A percentile compares a stretch with the other conserved stretches of the same genome.
Evolutionary conservation across 2,113 vertebrate species (phyloP).

Genomic region (Camelus bactrianus): DNA sequence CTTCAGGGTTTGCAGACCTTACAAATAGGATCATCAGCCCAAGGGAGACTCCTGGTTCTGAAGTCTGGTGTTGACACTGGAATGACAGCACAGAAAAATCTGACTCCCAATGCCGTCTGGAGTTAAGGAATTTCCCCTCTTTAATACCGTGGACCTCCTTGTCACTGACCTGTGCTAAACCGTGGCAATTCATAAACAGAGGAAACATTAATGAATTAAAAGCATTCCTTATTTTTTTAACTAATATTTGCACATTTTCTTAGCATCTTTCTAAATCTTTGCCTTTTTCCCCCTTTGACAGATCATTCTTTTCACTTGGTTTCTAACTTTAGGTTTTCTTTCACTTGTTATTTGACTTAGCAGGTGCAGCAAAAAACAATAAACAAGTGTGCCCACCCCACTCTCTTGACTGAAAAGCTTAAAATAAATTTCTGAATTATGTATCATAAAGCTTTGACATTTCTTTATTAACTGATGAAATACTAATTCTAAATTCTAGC

Average conservation of each 20-base stretch:
- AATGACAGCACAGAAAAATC: neutral
- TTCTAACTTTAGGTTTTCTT: slow-evolving; percentile 67
- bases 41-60: neutral
- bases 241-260: slow-evolving; percentile 78
- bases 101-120: slow-evolving; percentile 39
- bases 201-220: slow-evolving; percentile 75
- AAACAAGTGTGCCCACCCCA: slow-evolving; percentile 72
- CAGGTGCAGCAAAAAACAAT: slow-evolving; percentile 70
- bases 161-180: slow-evolving; percentile 68
- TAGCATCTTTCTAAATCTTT: slow-evolving; percentile 76
- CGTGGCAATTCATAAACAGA: slow-evolving; percentile 75
- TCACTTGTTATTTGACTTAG: slow-evolving; percentile 71
- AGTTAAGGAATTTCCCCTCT: slow-evolving; percentile 49
- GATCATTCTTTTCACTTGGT: slow-evolving; percentile 64
- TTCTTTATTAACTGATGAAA: slow-evolving; percentile 75
- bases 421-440: slow-evolving; percentile 77
- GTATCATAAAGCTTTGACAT: slow-evolving; percentile 62
- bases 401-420: slow-evolving; percentile 66
- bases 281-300: slow-evolving; percentile 17
- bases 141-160: slow-evolving; percentile 7
- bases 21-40: neutral
- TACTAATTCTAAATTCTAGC: neutral
- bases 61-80: slow-evolving; percentile 26
- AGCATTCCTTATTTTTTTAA: slow-evolving; percentile 86
- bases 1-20: neutral